These are phyloP conservation scores for Actinia equina DNA, from an alignment of 64 coral and sea anemone genomes.

Conservation along the genomic window DNA sequence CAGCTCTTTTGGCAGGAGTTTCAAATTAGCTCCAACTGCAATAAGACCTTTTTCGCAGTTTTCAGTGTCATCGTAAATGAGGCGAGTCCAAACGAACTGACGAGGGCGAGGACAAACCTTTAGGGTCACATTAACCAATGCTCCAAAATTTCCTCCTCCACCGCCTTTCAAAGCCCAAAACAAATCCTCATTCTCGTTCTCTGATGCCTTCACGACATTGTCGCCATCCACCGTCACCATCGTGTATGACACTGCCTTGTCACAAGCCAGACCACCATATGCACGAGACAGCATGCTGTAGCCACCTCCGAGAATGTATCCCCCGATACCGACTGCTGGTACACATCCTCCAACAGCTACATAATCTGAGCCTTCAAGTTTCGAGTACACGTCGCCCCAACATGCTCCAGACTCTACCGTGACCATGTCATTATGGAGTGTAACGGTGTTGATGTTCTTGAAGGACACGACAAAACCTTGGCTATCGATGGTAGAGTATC, in stretches of 20 bases:
- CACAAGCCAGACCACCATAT: slow-evolving; percentile 82
- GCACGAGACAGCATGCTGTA: slow-evolving; percentile 93
- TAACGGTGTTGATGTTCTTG: slow-evolving; percentile 62
- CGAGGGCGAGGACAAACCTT: slow-evolving; percentile 63
- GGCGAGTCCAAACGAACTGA: slow-evolving; percentile 73
- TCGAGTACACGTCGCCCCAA: slow-evolving; percentile 80
- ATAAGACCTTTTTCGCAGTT: slow-evolving; percentile 47
- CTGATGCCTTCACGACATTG: slow-evolving; percentile 47
- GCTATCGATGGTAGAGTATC: slow-evolving; percentile 73
- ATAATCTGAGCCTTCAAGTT: slow-evolving; percentile 51
- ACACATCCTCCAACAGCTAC: slow-evolving; percentile 85
- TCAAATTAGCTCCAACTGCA: slow-evolving; percentile 40
- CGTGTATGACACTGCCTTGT: slow-evolving; percentile 71
- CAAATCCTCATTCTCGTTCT: slow-evolving; percentile 61
- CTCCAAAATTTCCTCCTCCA: slow-evolving; percentile 82
- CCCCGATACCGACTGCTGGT: slow-evolving; percentile 78
- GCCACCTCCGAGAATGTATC: slow-evolving; percentile 84
- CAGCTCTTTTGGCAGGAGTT: slow-evolving; percentile 60
- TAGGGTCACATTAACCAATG: slow-evolving; percentile 71
- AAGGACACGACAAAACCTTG: slow-evolving; percentile 81
- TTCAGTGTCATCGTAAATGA: slow-evolving; percentile 57
- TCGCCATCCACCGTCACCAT: slow-evolving; percentile 80
- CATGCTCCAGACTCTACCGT: slow-evolving; percentile 62
- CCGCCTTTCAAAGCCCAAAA: slow-evolving; percentile 94
- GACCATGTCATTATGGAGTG: slow-evolving; percentile 20